These are phyloP conservation scores for Globodera ellingtonae DNA, from an alignment of 1,140 invertebrate species.

Conservation along the genomic window DNA sequence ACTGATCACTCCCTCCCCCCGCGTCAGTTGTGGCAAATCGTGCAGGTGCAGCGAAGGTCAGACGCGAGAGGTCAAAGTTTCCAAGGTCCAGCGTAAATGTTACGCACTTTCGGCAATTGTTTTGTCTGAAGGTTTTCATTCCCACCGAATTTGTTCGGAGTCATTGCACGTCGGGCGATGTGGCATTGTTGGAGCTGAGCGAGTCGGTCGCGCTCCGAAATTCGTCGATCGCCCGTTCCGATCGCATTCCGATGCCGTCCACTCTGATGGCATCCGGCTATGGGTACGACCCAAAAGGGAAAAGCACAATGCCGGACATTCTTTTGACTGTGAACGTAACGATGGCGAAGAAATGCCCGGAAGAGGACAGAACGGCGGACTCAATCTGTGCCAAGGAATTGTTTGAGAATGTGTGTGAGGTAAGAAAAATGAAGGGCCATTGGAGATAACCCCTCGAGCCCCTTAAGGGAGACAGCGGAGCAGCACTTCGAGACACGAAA, in stretches of 20 bases:
- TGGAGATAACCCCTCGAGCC: no score
- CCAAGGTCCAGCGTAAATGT: no score
- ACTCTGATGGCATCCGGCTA: constrained; percentile 5
- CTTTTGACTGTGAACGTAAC: not conserved
- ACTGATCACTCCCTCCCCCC: no score
- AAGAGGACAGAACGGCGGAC: not conserved
- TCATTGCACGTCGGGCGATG: constrained; percentile 8
- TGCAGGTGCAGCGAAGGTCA: no score
- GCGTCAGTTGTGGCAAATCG: no score
- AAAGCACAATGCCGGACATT: not conserved
- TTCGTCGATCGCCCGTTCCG: not conserved
- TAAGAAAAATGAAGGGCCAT: not conserved
- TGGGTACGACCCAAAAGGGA: constrained; percentile 16
- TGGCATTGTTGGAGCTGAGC: constrained; percentile 5
- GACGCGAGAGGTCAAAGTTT: no score
- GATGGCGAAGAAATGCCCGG: constrained; percentile 5
- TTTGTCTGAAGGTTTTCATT: not conserved
- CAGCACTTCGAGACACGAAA: not conserved
- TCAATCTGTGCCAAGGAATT: constrained; percentile 15
- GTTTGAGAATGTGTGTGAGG: constrained; percentile 9
- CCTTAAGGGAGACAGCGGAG: constrained; percentile 7
- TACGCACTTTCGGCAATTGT: no score
- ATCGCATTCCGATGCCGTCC: not conserved
- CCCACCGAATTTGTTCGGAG: constrained; percentile 11
- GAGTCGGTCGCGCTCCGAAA: not conserved